Conservation (phyloP, 2,888 invertebrate genomes). For the Heliothis peltigera region DNA sequence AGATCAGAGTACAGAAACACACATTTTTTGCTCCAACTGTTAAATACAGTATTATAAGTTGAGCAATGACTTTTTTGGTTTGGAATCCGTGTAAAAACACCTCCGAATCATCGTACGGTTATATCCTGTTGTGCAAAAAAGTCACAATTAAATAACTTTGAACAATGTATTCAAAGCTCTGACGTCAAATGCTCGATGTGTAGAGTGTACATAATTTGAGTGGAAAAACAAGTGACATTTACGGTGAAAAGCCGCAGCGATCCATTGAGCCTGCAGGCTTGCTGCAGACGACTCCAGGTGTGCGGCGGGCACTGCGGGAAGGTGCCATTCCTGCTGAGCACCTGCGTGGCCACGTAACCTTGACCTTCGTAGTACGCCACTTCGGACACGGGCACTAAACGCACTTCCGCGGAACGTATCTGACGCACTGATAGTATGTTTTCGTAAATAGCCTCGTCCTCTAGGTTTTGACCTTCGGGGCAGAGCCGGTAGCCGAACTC, state of each 20-base stretch:
- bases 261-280: slow-evolving; percentile 81
- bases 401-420: slow-evolving; percentile 88
- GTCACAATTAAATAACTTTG: slow-evolving; percentile 71
- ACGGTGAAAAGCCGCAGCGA: slow-evolving; percentile 83
- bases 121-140: slow-evolving; percentile 81
- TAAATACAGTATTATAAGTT: slow-evolving; percentile 79
- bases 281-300: slow-evolving; percentile 86
- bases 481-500: slow-evolving; percentile 88
- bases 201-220: slow-evolving; percentile 33
- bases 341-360: slow-evolving; percentile 87
- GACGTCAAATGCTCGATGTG: slow-evolving; percentile 47
- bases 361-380: slow-evolving; percentile 87
- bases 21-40: slow-evolving; percentile 80
- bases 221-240: slow-evolving; percentile 70
- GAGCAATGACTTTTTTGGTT: slow-evolving; percentile 83
- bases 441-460: slow-evolving; percentile 88
- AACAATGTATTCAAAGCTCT: slow-evolving; percentile 59
- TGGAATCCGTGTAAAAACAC: slow-evolving; percentile 87
- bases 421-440: slow-evolving; percentile 88
- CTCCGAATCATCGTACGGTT: slow-evolving; percentile 71
- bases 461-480: slow-evolving; percentile 88
- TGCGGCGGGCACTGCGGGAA: slow-evolving; percentile 88
- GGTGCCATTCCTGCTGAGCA: slow-evolving; percentile 87
- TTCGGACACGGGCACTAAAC: slow-evolving; percentile 87
- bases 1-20: slow-evolving; percentile 80